phyloP scores from a whole-genome alignment of 2,797 vertebrate genomes.

The Enteromius argenteus region DNA sequence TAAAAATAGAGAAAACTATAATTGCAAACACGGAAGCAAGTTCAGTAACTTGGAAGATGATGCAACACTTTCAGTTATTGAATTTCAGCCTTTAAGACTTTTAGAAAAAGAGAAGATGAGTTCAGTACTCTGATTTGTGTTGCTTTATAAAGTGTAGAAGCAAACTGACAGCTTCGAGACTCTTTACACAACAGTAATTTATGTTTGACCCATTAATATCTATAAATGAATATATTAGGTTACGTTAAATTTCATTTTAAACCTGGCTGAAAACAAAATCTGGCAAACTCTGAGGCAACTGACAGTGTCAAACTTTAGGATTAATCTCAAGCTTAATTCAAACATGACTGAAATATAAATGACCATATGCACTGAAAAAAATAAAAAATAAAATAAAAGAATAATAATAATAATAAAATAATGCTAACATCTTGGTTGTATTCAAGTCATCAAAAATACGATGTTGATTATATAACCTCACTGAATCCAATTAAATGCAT shows the following conservation, averaged over 20 bases:
- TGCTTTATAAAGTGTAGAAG: not conserved
- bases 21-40: not conserved
- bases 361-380: not conserved
- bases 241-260: not conserved
- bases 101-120: not conserved
- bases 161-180: not conserved
- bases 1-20: not conserved
- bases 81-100: not conserved
- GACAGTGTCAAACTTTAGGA: not conserved
- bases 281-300: not conserved
- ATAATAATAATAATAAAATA: not conserved
- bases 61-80: not conserved
- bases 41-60: conserved; percentile 4
- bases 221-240: not conserved
- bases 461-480: not conserved
- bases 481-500: not conserved
- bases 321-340: not conserved
- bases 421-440: not conserved
- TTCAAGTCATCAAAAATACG: not conserved
- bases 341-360: not conserved
- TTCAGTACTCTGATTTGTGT: not conserved
- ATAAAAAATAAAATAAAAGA: no score
- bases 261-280: not conserved
- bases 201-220: conserved; percentile 3
- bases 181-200: not conserved